Evolutionary conservation across 2,797 vertebrate species (phyloP).

Genomic region (Eremophila alpestris): DNA sequence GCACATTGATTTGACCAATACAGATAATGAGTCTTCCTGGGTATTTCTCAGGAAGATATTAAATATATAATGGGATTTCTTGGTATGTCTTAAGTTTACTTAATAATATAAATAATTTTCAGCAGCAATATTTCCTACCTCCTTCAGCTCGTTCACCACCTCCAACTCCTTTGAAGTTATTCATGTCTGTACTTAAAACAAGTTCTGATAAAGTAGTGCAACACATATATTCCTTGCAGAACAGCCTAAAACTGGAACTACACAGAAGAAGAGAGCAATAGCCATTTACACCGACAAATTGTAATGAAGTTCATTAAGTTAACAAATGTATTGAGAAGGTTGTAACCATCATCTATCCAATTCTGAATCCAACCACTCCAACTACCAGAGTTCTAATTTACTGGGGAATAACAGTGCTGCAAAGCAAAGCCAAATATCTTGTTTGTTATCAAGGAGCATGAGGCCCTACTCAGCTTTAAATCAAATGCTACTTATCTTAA

Average conservation of each 20-base stretch:
- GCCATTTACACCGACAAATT: neutral
- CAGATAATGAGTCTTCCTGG: constrained; percentile 2
- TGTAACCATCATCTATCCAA: neutral
- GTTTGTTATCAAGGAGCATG: neutral
- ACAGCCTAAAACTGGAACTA: constrained; percentile 34
- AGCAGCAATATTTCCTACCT: constrained; percentile 54
- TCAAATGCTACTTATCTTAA: neutral
- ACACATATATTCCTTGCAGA: constrained; percentile 33
- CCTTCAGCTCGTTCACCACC: constrained; percentile 46
- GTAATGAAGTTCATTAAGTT: neutral
- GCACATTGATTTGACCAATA: neutral
- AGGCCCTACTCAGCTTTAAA: constrained; percentile 1
- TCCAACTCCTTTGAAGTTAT: constrained; percentile 47
- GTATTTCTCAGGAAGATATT: constrained; percentile 18
- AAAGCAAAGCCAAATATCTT: neutral
- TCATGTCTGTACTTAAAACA: constrained; percentile 25
- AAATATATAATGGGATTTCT: constrained; percentile 21
- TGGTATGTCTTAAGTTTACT: neutral
- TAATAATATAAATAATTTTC: constrained; percentile 45
- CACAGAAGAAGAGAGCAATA: neutral
- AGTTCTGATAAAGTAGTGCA: constrained; percentile 55
- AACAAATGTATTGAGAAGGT: neutral
- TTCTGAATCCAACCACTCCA: neutral
- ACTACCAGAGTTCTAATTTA: constrained; percentile 2
- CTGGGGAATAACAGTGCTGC: neutral